Percentiles rank a stretch among this genome's conserved stretches.
These are phyloP conservation scores for Ataeniobius toweri DNA, from an alignment of 2,797 vertebrate genomes.

Conservation along the genomic window DNA sequence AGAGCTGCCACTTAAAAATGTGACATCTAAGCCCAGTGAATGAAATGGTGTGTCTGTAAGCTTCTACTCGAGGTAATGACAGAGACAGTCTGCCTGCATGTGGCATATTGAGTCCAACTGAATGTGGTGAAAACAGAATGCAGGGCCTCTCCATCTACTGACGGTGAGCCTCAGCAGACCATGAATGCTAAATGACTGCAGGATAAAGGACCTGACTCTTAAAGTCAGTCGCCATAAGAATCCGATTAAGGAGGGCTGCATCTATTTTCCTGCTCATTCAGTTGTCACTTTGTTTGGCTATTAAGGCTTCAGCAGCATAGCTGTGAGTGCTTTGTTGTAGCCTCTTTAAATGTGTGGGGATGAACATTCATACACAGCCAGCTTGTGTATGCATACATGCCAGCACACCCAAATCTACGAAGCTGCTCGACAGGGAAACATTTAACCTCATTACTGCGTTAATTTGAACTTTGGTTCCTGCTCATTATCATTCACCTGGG, in stretches of 20 bases:
- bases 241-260: constrained; percentile 53
- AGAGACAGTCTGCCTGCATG: constrained; percentile 65
- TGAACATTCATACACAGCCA: constrained; percentile 6
- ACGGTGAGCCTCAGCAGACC: constrained; percentile 48
- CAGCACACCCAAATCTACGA: constrained; percentile 29
- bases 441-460: constrained; percentile 48
- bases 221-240: constrained; percentile 42
- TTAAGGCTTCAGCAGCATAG: constrained; percentile 18
- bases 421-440: constrained; percentile 21
- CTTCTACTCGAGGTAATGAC: constrained; percentile 25
- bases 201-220: constrained; percentile 51
- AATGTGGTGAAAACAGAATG: constrained; percentile 66
- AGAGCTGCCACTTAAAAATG: constrained; percentile 55
- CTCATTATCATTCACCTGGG: constrained; percentile 65
- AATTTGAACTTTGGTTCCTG: constrained; percentile 37
- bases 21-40: constrained; percentile 52
- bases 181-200: constrained; percentile 63
- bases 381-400: constrained; percentile 17
- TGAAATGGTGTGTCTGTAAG: constrained; percentile 29
- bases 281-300: constrained; percentile 33
- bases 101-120: constrained; percentile 68
- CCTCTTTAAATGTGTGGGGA: constrained; percentile 25
- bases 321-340: constrained; percentile 32
- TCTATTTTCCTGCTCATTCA: constrained; percentile 54
- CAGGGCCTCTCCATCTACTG: constrained; percentile 54